Base-by-base conservation (phyloP, 35 echinoderm and acorn worm genomes). In the Lytechinus variegatus region DNA sequence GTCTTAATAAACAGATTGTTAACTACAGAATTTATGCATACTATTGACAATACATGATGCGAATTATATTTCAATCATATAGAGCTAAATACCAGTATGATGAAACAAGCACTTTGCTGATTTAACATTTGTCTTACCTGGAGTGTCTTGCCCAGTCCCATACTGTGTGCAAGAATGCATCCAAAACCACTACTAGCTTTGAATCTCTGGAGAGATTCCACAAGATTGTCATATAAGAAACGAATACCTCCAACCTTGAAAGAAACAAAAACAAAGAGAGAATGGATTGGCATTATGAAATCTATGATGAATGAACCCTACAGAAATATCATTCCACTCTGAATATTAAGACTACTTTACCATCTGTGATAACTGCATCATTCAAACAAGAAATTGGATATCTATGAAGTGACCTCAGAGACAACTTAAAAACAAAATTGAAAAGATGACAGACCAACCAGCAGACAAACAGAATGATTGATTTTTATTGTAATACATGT, bases 181-280 rank as follows among this genome's bases (percentile, higher is more conserved):
- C 98, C 98, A 96, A 99, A 99, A 56, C 98, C 98, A 87, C 54
- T 27, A 51, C 96, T 99, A 14, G 44, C n/a, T 3, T 66, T 53
- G 55, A 96, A 97, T 1, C 97, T 87, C 1, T 94, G 53, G 10
- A 99, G 54, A 10, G 97, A 96, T 86, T 99, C 98, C 11, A 99
- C 97, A 52, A 99, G 94, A 89, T 99, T 99, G 56, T 99, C 98
- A 86, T 99, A 99, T n/a, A 99, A 89, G 95, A 99, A 99, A 29
- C 98, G 97, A 55, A 99, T 97, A 52, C 98, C 98, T 89, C 98
- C 98, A 95, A 99, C 94, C 98, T 99, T 52, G 6, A 97, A 27
- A 44, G 52, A 28, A 27, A 94, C 53, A n/a, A 89, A 93, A 87
- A 52, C 56, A n/a, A 89, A 93, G 58, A 52, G 44, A 96, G 14